Evolutionary conservation across 2,888 invertebrate species (phyloP).

Genomic region (Pyralis farinalis): DNA sequence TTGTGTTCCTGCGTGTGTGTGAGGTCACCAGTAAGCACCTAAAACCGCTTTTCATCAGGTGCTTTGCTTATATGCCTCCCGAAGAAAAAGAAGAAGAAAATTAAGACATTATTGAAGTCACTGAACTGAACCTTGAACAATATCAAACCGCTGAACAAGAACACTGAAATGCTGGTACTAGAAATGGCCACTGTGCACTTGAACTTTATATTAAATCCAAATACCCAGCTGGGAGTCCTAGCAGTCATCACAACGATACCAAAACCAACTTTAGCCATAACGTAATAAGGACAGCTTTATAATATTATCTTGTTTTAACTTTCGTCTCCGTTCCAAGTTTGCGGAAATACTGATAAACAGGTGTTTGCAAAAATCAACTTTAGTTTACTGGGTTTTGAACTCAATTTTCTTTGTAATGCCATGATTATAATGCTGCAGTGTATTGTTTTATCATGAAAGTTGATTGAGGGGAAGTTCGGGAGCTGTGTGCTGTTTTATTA

Average conservation of each 20-base stretch:
- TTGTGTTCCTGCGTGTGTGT: no score
- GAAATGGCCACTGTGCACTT: conserved; percentile 15
- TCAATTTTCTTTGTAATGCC: conserved; percentile 20
- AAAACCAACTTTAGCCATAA: conserved; percentile 27
- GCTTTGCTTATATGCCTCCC: no score
- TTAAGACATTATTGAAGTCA: no score
- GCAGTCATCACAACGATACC: conserved; percentile 20
- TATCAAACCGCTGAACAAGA: no score
- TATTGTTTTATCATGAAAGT: conserved; percentile 5
- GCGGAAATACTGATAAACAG: conserved; percentile 22
- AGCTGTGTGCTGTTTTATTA: conserved; percentile 5
- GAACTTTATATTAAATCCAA: conserved; percentile 22
- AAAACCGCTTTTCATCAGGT: no score
- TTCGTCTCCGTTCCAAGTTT: conserved; percentile 24
- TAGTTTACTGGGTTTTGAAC: conserved; percentile 23
- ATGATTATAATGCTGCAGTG: conserved; percentile 3
- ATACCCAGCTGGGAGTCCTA: conserved; percentile 25
- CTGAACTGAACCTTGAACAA: no score
- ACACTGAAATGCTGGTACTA: no score
- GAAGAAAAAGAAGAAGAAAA: no score
- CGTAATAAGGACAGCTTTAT: conserved; percentile 20
- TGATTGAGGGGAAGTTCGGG: conserved; percentile 5
- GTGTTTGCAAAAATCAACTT: conserved; percentile 26
- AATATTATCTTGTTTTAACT: conserved; percentile 25
- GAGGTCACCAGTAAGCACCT: no score